Conservation (phyloP, 2,888 invertebrate genomes). For the Apamea monoglypha region DNA sequence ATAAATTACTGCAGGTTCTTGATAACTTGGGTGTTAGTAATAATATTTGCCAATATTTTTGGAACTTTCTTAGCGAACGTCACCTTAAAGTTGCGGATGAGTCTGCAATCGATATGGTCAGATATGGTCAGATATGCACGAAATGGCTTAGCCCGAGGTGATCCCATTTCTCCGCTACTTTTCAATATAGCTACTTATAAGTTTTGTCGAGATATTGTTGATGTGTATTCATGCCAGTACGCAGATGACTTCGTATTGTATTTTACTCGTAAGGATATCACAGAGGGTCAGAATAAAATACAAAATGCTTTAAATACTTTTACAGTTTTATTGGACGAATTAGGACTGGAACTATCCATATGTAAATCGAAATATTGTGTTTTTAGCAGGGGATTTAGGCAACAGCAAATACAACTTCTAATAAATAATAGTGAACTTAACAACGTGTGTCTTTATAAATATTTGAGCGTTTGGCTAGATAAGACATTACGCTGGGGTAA, state of each 20-base stretch:
- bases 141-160: too few relatives aligned
- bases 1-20: not conserved
- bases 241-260: too few relatives aligned
- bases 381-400: not conserved
- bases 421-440: not conserved
- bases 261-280: not conserved
- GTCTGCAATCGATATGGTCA: not conserved
- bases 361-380: not conserved
- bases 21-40: slow-evolving; percentile 12
- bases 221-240: too few relatives aligned
- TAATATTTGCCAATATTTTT: slow-evolving; percentile 2
- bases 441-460: not conserved
- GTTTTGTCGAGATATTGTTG: not conserved
- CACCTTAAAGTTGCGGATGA: slow-evolving; percentile 5
- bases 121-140: not conserved
- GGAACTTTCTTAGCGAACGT: slow-evolving; percentile 12
- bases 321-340: not conserved
- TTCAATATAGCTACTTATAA: not conserved
- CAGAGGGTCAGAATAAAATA: not conserved
- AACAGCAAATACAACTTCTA: not conserved
- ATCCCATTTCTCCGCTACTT: not conserved
- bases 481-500: too few relatives aligned
- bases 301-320: slow-evolving; percentile 1
- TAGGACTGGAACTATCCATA: not conserved
- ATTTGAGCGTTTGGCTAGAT: not conserved